Evolutionary conservation across 2,113 vertebrate species (phyloP).

Genomic region (Halcyon senegalensis): DNA sequence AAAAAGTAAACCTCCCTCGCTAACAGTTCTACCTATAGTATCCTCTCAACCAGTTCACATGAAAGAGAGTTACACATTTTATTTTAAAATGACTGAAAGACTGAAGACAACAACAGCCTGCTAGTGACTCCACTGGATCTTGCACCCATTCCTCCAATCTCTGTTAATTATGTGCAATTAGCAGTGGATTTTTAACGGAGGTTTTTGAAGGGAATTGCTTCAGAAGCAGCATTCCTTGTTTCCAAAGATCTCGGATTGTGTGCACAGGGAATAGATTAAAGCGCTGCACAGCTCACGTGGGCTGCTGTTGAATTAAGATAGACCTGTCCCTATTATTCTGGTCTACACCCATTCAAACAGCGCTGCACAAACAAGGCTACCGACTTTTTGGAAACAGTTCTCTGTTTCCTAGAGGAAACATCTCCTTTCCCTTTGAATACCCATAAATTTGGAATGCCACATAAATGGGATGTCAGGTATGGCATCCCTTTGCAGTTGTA

Average conservation of each 20-base stretch:
- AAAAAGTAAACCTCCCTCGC: background rate
- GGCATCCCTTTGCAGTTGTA: rapidly evolving
- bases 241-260: background rate
- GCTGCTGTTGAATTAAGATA: background rate
- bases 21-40: background rate
- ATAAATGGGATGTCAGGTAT: background rate
- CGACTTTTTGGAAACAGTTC: background rate
- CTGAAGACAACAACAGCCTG: background rate
- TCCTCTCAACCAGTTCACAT: background rate
- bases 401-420: background rate
- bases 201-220: slow-evolving; percentile 25
- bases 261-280: background rate
- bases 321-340: background rate
- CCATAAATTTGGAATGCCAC: background rate
- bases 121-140: background rate
- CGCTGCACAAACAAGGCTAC: background rate
- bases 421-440: background rate
- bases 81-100: background rate
- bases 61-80: background rate
- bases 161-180: slow-evolving; percentile 27
- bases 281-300: background rate
- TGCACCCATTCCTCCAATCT: background rate
- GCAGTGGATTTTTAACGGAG: slow-evolving; percentile 18
- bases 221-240: slow-evolving; percentile 19
- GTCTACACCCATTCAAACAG: background rate